phyloP scores from a whole-genome alignment of 2,888 invertebrate genomes.

The Plebejus argus region DNA sequence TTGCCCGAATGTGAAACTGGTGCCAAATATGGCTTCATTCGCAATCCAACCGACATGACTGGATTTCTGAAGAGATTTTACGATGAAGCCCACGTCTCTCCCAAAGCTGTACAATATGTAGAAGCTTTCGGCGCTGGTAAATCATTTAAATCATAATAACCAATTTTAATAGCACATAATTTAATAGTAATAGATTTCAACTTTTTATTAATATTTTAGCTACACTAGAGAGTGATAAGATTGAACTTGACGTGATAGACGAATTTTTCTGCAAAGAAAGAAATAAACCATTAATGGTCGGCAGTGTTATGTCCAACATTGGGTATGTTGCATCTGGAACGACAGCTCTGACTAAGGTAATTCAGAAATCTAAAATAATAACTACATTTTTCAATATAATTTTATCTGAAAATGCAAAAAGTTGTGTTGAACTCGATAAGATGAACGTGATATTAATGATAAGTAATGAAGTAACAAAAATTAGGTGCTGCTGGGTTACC shows the following conservation, averaged over 20 bases:
- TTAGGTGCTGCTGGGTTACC: conserved; percentile 79
- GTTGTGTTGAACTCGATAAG: conserved; percentile 40
- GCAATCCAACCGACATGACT: conserved; percentile 45
- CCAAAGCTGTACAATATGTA: conserved; percentile 26
- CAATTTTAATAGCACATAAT: background rate
- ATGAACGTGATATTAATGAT: background rate
- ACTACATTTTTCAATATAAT: no score
- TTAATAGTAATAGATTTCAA: background rate
- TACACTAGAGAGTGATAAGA: conserved; percentile 29
- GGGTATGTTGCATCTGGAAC: conserved; percentile 49
- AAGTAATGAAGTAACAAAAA: background rate
- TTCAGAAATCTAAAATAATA: background rate
- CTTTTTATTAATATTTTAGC: background rate
- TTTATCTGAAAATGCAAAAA: background rate
- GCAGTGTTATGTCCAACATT: conserved; percentile 52
- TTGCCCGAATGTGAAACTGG: background rate
- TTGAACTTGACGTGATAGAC: conserved; percentile 74
- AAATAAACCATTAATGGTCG: conserved; percentile 68
- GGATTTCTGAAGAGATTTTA: conserved; percentile 47
- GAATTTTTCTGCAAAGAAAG: conserved; percentile 73
- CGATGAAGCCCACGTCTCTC: background rate
- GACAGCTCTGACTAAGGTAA: conserved; percentile 33
- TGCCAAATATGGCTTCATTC: conserved; percentile 37
- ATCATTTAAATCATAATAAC: background rate
- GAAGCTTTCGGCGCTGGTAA: conserved; percentile 80